Base-by-base conservation (phyloP, 2,797 vertebrate genomes). In the Eurystomus glaucurus region DNA sequence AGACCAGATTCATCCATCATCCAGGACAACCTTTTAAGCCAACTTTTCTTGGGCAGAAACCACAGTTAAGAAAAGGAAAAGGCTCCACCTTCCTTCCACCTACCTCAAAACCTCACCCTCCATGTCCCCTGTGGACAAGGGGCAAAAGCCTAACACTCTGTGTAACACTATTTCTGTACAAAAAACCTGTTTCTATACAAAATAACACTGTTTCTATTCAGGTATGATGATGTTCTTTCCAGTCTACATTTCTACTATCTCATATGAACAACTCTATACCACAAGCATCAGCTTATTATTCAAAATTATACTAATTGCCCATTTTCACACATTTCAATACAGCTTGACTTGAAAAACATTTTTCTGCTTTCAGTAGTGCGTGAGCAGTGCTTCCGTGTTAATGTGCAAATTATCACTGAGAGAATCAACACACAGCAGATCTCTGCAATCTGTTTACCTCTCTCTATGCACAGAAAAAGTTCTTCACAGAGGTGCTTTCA, bases 41-140 rank as follows among this genome's bases (percentile, higher is more conserved):
- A 95, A 60, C 15, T 74, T 89, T 77, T 45, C n/a, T 85, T 92
- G 66, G 60, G 25, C 23, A 76, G 70, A 92, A 95, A 85, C 31
- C 31, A 78, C 16, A 35, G 6, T 62, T 76, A 66, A 87, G 64
- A 51, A 90, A 80, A 85, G 14, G 8, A 66, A 90, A 80, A 89
- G 6, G 21, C 69, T 85, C 54, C 28, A 72, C 51, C 29, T 90
- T 91, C 41, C 61, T 69, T 66, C n/a, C 13, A 85, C 25, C 9
- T 48, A 11, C 58, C 39, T 85, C 51, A 58, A 72, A 94, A 70
- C 12, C 29, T 66, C 51, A 55, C n/a, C 23, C 11, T 89, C 51
- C 5, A 0, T 19, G 8, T 28, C 70, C 39, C 33, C 66, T 58
- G 62, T 19, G 21, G 29, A 10, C 2, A 2, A 69, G 13, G 16